These are phyloP conservation scores for Adelphocoris suturalis DNA, from an alignment of 2,888 invertebrate species.

Conservation along the genomic window DNA sequence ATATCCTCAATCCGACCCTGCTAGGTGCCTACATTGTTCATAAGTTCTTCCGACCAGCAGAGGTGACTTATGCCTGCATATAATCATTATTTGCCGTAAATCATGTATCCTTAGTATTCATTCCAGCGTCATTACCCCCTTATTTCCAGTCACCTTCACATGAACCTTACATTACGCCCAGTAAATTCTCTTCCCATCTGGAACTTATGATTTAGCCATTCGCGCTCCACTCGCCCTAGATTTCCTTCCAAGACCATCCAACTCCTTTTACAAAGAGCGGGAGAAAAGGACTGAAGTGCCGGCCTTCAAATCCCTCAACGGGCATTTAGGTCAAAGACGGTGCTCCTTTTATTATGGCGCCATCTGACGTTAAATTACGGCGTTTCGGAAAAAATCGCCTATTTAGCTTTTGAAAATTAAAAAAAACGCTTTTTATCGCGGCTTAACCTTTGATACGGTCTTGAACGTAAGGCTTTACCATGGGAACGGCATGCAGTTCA, in stretches of 20 bases:
- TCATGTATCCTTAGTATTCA: no score
- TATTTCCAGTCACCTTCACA: not conserved
- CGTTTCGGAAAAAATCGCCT: conserved; percentile 6
- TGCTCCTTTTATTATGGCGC: conserved; percentile 4
- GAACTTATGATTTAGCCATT: not conserved
- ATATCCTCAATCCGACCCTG: no score
- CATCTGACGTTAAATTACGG: not conserved
- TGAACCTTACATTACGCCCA: not conserved
- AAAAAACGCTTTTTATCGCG: not conserved
- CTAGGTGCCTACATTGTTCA: no score
- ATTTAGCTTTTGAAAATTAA: not conserved
- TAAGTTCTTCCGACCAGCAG: no score
- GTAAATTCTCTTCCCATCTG: not conserved
- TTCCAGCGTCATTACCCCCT: no score
- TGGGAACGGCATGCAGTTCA: not conserved
- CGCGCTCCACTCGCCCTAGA: not conserved
- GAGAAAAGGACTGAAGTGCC: not conserved
- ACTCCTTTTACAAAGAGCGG: not conserved
- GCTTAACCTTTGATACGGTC: conserved; percentile 3
- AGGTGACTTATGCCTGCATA: not conserved
- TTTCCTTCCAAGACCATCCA: not conserved
- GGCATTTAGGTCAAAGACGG: conserved; percentile 20
- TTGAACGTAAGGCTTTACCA: not conserved
- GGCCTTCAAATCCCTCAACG: not conserved
- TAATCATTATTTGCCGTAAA: no score